Evolutionary conservation across 2,113 vertebrate genomes (phyloP).

Genomic region (Pelobates fuscus): DNA sequence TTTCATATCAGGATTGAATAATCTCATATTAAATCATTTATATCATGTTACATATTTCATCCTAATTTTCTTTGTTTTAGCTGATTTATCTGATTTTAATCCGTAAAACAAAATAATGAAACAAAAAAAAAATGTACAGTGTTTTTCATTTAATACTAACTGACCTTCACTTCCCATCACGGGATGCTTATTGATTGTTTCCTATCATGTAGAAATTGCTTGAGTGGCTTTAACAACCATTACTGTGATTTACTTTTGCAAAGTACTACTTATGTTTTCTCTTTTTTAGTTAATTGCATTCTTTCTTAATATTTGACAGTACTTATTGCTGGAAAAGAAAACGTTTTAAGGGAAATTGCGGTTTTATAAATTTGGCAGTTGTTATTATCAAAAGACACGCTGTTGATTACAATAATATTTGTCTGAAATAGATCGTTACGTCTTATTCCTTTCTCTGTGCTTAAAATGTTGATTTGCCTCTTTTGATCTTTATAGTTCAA

Average conservation of each 20-base stretch:
- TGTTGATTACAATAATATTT: slow-evolving; percentile 19
- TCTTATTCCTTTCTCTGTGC: slow-evolving; percentile 8
- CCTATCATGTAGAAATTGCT: slow-evolving; percentile 17
- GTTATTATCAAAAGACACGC: slow-evolving; percentile 27
- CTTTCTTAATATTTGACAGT: not conserved
- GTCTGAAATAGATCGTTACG: slow-evolving; percentile 22
- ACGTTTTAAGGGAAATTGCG: not conserved
- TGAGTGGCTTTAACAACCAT: not conserved
- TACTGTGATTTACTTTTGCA: slow-evolving; percentile 22
- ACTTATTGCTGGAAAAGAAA: not conserved
- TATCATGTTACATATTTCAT: too few relatives aligned
- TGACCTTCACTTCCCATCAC: slow-evolving; percentile 10
- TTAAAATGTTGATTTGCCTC: slow-evolving; percentile 42
- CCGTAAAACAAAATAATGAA: too few relatives aligned
- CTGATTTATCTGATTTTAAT: too few relatives aligned
- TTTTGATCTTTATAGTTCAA: slow-evolving; percentile 45
- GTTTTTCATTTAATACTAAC: not conserved
- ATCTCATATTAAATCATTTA: too few relatives aligned
- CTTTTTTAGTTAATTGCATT: slow-evolving; percentile 12
- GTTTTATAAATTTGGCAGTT: not conserved
- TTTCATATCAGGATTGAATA: too few relatives aligned
- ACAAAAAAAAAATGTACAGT: too few relatives aligned
- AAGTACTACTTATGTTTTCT: not conserved
- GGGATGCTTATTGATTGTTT: slow-evolving; percentile 18
- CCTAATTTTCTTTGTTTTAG: too few relatives aligned